Evolutionary conservation across 2,797 vertebrate genomes (phyloP).

Genomic region (Phylloscopus collybita): DNA sequence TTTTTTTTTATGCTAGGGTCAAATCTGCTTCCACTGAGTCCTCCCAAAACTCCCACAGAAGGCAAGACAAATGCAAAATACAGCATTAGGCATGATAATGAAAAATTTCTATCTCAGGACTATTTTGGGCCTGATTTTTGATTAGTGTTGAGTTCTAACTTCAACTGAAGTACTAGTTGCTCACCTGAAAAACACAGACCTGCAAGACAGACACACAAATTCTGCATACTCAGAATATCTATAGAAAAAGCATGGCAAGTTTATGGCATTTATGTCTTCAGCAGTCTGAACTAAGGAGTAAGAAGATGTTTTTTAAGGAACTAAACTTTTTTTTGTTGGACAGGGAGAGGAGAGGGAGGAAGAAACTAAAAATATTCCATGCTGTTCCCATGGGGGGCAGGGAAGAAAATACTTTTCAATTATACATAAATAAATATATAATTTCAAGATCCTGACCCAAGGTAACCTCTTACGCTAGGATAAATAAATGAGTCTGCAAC

Average conservation of each 20-base stretch:
- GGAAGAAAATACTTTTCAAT: slow-evolving; percentile 27
- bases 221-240: background rate
- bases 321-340: background rate
- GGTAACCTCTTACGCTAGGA: slow-evolving; percentile 29
- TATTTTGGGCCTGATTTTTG: background rate
- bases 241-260: background rate
- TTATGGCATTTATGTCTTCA: background rate
- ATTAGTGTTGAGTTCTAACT: background rate
- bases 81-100: background rate
- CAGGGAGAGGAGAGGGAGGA: background rate
- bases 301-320: background rate
- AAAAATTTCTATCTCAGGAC: background rate
- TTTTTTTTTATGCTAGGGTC: background rate
- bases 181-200: background rate
- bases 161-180: background rate
- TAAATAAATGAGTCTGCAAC: slow-evolving; percentile 50
- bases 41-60: background rate
- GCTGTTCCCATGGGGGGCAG: slow-evolving; percentile 4
- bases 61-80: background rate
- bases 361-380: slow-evolving; percentile 52
- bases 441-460: slow-evolving; percentile 38
- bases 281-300: background rate
- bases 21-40: background rate
- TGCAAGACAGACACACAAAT: background rate
- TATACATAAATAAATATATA: slow-evolving; percentile 55